Evolutionary conservation across 2,888 invertebrate species (phyloP).

Genomic region (Merodon equestris): DNA sequence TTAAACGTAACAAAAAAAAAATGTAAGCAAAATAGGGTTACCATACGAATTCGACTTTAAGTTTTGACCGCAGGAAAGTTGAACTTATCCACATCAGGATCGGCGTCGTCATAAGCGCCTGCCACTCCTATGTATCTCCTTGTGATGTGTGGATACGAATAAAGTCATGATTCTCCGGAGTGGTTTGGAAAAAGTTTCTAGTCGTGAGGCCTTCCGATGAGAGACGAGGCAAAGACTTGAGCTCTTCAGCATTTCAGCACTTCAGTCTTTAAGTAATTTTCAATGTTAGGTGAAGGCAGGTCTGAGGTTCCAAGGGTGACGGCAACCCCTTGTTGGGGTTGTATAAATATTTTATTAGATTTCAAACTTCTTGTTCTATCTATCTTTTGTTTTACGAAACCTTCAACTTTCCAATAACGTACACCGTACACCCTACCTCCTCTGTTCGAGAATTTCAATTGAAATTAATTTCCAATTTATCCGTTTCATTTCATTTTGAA

Average conservation of each 20-base stretch:
- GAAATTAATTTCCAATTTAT: constrained; percentile 47
- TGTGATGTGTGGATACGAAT: too few species aligned
- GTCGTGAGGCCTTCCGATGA: constrained; percentile 38
- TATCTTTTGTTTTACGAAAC: constrained; percentile 38
- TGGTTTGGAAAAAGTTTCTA: constrained; percentile 45
- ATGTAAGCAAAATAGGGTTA: constrained; percentile 24
- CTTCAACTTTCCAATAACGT: constrained; percentile 10
- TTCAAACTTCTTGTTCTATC: constrained; percentile 48
- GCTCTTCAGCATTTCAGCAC: too few species aligned
- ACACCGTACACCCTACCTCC: neutral
- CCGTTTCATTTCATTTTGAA: constrained; percentile 9
- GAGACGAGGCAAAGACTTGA: too few species aligned
- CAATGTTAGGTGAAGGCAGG: neutral
- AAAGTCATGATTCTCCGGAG: neutral
- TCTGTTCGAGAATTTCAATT: constrained; percentile 20
- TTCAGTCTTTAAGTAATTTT: constrained; percentile 30
- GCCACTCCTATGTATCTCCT: too few species aligned
- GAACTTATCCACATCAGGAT: constrained; percentile 11
- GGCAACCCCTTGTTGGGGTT: constrained; percentile 13
- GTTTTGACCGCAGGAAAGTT: constrained; percentile 53
- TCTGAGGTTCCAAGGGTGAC: neutral
- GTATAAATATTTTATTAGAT: constrained; percentile 65
- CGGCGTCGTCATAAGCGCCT: constrained; percentile 7
- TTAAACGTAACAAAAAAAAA: too few species aligned
- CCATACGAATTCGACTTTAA: constrained; percentile 42